Evolutionary conservation across 2,113 vertebrate species (phyloP).

Genomic region (human): DNA sequence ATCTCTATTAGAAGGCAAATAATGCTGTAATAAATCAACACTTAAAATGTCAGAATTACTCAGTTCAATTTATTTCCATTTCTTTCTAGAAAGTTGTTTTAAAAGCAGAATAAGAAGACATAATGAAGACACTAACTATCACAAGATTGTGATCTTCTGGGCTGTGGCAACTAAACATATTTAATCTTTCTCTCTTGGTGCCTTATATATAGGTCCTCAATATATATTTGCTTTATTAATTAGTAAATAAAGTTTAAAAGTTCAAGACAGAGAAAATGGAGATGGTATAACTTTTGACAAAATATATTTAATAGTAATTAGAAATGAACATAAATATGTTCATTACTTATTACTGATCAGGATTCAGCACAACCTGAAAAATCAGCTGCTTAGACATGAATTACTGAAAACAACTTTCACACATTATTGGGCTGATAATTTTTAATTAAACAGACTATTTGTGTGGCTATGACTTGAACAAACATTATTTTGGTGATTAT

Average conservation of each 20-base stretch:
- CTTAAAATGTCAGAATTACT: background rate
- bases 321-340: background rate
- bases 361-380: background rate
- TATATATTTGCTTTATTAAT: background rate
- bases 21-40: background rate
- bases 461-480: background rate
- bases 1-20: background rate
- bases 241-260: background rate
- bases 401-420: slow-evolving; percentile 1
- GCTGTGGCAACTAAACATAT: background rate
- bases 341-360: background rate
- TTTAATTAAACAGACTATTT: background rate
- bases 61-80: background rate
- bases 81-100: background rate
- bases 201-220: background rate
- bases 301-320: background rate
- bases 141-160: background rate
- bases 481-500: background rate
- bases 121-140: background rate
- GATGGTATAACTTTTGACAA: background rate
- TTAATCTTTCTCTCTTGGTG: background rate
- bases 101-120: background rate
- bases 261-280: background rate
- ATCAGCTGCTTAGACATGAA: background rate
- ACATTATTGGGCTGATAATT: background rate